Evolutionary conservation across 2,113 vertebrate genomes (phyloP).

Genomic region (Polypterus bichir): DNA sequence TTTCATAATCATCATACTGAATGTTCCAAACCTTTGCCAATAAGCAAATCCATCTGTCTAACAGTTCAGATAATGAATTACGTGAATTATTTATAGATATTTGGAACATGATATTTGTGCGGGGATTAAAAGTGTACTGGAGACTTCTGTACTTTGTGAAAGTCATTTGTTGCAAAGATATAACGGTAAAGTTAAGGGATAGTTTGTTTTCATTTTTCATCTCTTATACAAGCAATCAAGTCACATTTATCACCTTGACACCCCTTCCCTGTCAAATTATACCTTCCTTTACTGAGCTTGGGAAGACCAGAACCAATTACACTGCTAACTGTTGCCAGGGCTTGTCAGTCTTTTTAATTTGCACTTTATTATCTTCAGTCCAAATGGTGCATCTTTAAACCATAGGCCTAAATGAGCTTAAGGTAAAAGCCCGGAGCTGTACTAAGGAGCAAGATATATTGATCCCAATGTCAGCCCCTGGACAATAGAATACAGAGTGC

Average conservation of each 20-base stretch:
- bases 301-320: slow-evolving; percentile 14
- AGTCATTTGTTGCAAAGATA: no score
- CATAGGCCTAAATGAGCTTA: slow-evolving; percentile 10
- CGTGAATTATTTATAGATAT: no score
- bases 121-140: no score
- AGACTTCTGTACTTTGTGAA: no score
- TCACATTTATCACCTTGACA: neutral
- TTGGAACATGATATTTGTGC: no score
- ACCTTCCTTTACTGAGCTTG: slow-evolving; percentile 8
- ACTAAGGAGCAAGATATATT: slow-evolving; percentile 22
- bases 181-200: no score
- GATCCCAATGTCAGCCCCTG: slow-evolving; percentile 15
- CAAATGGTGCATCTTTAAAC: slow-evolving; percentile 17
- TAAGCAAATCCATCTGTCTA: no score
- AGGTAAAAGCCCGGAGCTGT: slow-evolving; percentile 13
- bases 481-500: slow-evolving; percentile 20
- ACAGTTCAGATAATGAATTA: no score
- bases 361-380: slow-evolving; percentile 19
- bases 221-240: neutral
- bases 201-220: no score
- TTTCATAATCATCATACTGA: no score
- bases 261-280: neutral
- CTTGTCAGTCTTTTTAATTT: slow-evolving; percentile 13
- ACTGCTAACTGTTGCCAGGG: slow-evolving; percentile 10
- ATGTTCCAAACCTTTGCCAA: no score